Base-by-base conservation (phyloP, 23 tunicate species). In the Halocynthia roretzi region DNA sequence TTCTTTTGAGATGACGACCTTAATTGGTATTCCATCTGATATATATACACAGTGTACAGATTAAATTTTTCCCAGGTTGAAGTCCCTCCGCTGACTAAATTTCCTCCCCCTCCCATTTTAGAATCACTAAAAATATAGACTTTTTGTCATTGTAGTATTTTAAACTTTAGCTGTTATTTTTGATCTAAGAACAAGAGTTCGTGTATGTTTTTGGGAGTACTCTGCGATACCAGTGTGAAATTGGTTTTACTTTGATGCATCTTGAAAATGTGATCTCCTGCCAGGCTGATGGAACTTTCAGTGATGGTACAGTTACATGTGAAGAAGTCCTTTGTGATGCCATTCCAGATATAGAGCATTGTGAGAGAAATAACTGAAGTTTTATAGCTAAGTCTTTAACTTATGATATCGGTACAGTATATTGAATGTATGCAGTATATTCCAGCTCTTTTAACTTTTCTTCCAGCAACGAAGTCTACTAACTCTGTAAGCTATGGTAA, bases 221-320 rank as follows among this genome's bases (percentile, higher is more conserved):
- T 10, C 79, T 73, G 10, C 23, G 60, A 7, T 91, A 91, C 66
- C 40, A 63, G 51, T 91, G 97, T 58, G 81, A 69, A 17, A 40
- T 54, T 44, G 97, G 97, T 6, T 81, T 73, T 65, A 40, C 19
- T 10, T 62, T 77, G 76, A 54, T 40, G 18, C 81, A 70, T 21
- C 52, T 21, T 17, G 76, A 53, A 0, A 67, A 40, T 21, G 49
- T 40, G 7, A 44, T 62, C 15, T 53, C 83, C 21, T 91, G 97
- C 52, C 72, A 56, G 56, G 57, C 85, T 44, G 76, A 81, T 77
- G 97, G 87, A 40, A 18, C 57, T 8, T 84, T 91, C 61, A 52
- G 70, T 56, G 68, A 71, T 7, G 63, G 5, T 54, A 18, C 67
- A 8, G 71, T 77, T 18, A 49, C 23, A 48, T 91, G 97, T 67